phyloP scores from a whole-genome alignment of 2,888 invertebrate species.

The Euclidia mi region DNA sequence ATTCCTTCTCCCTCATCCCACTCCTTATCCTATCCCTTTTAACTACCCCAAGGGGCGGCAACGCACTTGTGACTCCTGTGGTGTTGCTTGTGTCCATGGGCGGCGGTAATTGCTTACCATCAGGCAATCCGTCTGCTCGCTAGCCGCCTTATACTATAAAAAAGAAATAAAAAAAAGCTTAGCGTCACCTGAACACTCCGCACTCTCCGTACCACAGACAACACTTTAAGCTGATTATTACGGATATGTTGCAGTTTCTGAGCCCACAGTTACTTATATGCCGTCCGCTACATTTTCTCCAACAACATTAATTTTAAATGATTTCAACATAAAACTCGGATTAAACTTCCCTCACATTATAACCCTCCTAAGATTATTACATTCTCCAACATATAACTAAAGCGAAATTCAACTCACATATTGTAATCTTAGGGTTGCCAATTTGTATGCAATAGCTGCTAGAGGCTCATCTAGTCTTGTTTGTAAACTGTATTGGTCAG shows the following conservation, averaged over 20 bases:
- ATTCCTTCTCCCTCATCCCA: too few species aligned
- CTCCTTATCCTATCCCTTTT: too few species aligned
- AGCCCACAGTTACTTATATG: constrained; percentile 5
- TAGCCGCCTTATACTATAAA: too few species aligned
- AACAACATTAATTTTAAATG: constrained; percentile 21
- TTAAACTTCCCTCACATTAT: neutral
- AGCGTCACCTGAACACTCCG: constrained; percentile 69
- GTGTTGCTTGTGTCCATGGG: too few species aligned
- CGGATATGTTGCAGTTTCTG: constrained; percentile 44
- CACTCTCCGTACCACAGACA: constrained; percentile 64
- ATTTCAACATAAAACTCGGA: constrained; percentile 6
- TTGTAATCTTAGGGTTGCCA: constrained; percentile 66
- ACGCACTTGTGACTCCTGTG: too few species aligned
- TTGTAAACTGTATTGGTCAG: constrained; percentile 68
- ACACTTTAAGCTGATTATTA: constrained; percentile 78
- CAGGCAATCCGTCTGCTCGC: too few species aligned
- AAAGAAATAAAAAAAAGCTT: too few species aligned
- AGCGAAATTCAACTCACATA: constrained; percentile 66
- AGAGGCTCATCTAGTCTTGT: constrained; percentile 61
- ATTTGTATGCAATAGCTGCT: constrained; percentile 77
- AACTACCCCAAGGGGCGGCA: too few species aligned
- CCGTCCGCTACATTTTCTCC: constrained; percentile 16
- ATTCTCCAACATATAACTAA: constrained; percentile 34
- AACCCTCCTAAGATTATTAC: constrained; percentile 13
- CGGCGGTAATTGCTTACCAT: too few species aligned